phyloP scores from a whole-genome alignment of 1,140 invertebrate species.

The Schlechtendalia chinensis region DNA sequence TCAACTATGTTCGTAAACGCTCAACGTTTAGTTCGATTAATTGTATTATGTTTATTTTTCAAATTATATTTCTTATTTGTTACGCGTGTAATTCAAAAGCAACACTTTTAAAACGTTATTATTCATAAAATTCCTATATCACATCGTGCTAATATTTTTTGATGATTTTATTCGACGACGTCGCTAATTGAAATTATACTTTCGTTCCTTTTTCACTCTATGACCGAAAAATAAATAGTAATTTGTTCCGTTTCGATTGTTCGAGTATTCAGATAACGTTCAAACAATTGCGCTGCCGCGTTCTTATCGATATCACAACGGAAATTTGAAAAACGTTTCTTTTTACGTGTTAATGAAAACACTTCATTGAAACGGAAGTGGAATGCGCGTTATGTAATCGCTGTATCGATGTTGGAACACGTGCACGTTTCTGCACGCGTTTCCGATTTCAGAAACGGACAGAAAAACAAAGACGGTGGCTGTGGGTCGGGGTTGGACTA shows the following conservation, averaged over 20 bases:
- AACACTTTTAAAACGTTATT: not conserved
- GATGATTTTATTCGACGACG: not conserved
- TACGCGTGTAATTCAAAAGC: not conserved
- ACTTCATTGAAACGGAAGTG: no score
- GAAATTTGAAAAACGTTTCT: no score
- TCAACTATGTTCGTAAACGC: not conserved
- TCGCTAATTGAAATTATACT: not conserved
- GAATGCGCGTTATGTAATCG: no score
- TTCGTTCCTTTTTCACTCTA: not conserved
- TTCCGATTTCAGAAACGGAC: no score
- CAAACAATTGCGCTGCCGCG: not conserved
- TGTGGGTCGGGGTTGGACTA: no score
- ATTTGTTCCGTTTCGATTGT: not conserved
- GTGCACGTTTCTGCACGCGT: no score
- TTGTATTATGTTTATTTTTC: not conserved
- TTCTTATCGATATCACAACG: no score
- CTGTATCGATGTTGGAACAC: no score
- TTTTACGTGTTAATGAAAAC: no score
- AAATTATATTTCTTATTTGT: conserved; percentile 8
- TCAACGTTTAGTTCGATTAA: not conserved
- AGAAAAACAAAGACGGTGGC: no score
- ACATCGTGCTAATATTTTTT: not conserved
- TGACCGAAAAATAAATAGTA: not conserved
- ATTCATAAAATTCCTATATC: not conserved
- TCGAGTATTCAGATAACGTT: not conserved